These are phyloP conservation scores for Anastatus disparis DNA, from an alignment of 1,140 invertebrate genomes.

Conservation along the genomic window DNA sequence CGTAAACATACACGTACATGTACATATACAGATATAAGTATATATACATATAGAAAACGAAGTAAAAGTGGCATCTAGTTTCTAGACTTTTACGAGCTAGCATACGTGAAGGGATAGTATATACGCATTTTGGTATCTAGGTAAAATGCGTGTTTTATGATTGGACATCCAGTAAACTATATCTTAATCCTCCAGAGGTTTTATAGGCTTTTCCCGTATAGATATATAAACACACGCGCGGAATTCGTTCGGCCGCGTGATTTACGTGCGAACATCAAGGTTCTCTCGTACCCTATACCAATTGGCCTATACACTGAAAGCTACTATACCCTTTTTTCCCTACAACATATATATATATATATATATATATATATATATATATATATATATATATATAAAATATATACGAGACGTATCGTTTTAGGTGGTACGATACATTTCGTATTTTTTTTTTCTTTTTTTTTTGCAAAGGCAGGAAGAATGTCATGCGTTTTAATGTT, in stretches of 20 bases:
- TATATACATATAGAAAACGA: too few relatives aligned
- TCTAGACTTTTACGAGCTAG: constrained; percentile 17
- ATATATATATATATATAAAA: too few relatives aligned
- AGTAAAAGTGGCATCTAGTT: background rate
- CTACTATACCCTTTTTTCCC: background rate
- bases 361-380: too few relatives aligned
- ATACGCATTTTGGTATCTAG: too few relatives aligned
- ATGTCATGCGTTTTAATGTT: too few relatives aligned
- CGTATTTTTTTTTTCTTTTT: background rate
- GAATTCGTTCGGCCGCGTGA: background rate
- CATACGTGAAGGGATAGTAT: too few relatives aligned
- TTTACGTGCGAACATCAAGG: constrained; percentile 14
- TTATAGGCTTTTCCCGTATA: constrained; percentile 20
- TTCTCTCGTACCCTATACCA: too few relatives aligned
- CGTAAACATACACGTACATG: too few relatives aligned
- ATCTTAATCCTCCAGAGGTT: constrained; percentile 26
- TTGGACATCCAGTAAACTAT: constrained; percentile 22
- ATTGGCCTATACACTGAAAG: background rate
- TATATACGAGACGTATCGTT: constrained; percentile 25
- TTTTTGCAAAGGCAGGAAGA: background rate
- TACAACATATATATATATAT: too few relatives aligned
- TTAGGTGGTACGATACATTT: background rate
- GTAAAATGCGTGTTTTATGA: constrained; percentile 40
- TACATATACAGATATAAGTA: too few relatives aligned
- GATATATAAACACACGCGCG: background rate